Base-by-base conservation (phyloP, 2,113 vertebrate species). In the Campylomormyrus tamandua region DNA sequence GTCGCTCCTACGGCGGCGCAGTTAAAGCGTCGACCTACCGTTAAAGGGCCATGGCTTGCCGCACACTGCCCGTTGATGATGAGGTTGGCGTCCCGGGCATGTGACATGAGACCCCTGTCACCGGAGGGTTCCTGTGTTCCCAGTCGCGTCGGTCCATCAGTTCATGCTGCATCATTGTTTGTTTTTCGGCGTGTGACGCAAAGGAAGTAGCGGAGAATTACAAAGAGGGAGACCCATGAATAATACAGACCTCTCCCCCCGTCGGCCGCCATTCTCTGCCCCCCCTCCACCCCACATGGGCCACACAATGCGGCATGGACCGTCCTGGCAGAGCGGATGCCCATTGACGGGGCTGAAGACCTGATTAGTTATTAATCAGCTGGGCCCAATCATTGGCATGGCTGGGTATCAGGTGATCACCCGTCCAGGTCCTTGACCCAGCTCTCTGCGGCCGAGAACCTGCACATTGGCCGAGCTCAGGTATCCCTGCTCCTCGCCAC, bases 321-420 rank as follows among this genome's bases (percentile, higher is more conserved):
- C 77, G 39, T 46, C 74, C 74, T 53, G 74, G 48, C 88, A n/a
- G 49, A 52, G 88, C 48, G 31, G 17, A 31, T 56, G 49, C 74
- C 74, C 50, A 83, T 83, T 89, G 74, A 83, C 50, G 88, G 88
- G 85, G 11, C 49, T 39, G 48, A 80, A 52, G 70, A 3, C 66
- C 70, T 80, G 70, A 89, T 89, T 89, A 89, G 74, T 89, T 89
- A 89, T 89, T 89, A 89, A 89, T 56, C 74, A 56, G 74, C 77
- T 31, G 27, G 42, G 49, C 83, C 35, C 17, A 74, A 45, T 74
- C 27, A 80, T 74, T 11, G 77, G 74, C 24, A 45, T 45, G 70
- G 49, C 46, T 24, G 48, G 70, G 49, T 89, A 83, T 89, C 77
- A 27, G 74, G 77, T 89, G 88, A 89, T 83, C 8, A 35, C 5